Percentiles rank a stretch among this genome's conserved stretches.
Conservation (phyloP, 2,888 invertebrate species). For the Yponomeuta sedellus region DNA sequence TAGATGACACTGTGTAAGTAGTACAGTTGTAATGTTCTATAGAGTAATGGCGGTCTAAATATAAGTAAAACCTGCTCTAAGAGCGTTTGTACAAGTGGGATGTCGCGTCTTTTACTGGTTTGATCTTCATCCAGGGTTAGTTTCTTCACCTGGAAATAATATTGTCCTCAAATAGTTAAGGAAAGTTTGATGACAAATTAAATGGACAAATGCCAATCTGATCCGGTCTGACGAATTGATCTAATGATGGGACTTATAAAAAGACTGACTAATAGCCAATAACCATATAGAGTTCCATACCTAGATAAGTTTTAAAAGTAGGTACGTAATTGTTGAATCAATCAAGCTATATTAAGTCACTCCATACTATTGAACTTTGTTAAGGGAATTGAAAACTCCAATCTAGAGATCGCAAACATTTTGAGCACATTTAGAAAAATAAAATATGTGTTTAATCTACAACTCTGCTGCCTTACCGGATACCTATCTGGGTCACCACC, state of each 20-base stretch:
- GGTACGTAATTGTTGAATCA: too few relatives aligned
- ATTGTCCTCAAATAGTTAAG: too few relatives aligned
- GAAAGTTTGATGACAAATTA: too few relatives aligned
- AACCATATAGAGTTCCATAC: too few relatives aligned
- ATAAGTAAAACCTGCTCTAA: slow-evolving; percentile 75
- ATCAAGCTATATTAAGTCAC: too few relatives aligned
- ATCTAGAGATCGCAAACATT: too few relatives aligned
- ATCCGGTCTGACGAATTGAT: neutral
- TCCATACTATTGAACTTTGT: too few relatives aligned
- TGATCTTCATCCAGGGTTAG: slow-evolving; percentile 32
- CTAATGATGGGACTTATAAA: too few relatives aligned
- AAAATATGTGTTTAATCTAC: neutral
- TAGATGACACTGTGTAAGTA: slow-evolving; percentile 79
- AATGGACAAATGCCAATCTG: neutral
- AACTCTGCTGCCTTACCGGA: slow-evolving; percentile 38
- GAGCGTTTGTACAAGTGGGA: slow-evolving; percentile 66
- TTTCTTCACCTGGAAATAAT: slow-evolving; percentile 38
- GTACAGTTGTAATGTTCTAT: slow-evolving; percentile 71
- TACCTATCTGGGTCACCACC: slow-evolving; percentile 47
- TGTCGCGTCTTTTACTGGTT: slow-evolving; percentile 27
- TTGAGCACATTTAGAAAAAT: too few relatives aligned
- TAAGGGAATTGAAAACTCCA: too few relatives aligned
- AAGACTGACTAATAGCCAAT: too few relatives aligned
- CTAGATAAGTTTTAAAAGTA: too few relatives aligned
- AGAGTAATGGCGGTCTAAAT: slow-evolving; percentile 70